Evolutionary conservation across 2,797 vertebrate genomes (phyloP).

Genomic region (Triplophysa yarkandensis): DNA sequence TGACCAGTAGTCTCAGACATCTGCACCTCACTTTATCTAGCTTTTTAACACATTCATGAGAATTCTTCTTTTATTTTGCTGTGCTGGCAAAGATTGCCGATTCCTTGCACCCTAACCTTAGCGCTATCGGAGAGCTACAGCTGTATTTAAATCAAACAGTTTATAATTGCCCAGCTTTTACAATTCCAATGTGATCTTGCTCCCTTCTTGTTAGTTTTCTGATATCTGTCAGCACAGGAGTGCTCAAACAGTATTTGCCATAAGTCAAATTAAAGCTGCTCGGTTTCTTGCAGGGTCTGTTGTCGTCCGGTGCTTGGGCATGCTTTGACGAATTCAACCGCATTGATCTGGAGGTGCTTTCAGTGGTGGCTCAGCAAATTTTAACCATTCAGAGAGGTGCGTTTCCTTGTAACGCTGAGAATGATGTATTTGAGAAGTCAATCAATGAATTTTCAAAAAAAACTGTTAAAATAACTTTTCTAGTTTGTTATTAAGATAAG

Average conservation of each 20-base stretch:
- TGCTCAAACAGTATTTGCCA: conserved; percentile 23
- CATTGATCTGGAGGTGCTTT: conserved; percentile 93
- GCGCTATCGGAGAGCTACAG: conserved; percentile 33
- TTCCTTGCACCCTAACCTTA: conserved; percentile 4
- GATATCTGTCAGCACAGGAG: conserved; percentile 31
- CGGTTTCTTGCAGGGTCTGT: conserved; percentile 76
- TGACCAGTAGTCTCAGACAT: not conserved
- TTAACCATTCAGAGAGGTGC: conserved; percentile 93
- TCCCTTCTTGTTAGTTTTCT: conserved; percentile 23
- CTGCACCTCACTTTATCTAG: not conserved
- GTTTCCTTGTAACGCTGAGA: no score
- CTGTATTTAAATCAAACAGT: conserved; percentile 37
- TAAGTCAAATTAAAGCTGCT: conserved; percentile 4
- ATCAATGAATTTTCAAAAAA: not conserved
- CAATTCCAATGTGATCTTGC: conserved; percentile 35
- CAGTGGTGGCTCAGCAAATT: conserved; percentile 94
- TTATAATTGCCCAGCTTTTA: conserved; percentile 1
- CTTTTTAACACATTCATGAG: not conserved
- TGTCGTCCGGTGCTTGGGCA: conserved; percentile 91
- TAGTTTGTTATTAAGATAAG: not conserved
- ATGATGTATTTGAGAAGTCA: conserved; percentile 9
- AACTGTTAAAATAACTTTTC: no score
- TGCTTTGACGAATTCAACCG: conserved; percentile 96
- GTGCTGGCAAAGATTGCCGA: conserved; percentile 19
- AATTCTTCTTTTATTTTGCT: conserved; percentile 14